Conservation (phyloP, 2,797 vertebrate species). For the Champsocephalus esox region DNA sequence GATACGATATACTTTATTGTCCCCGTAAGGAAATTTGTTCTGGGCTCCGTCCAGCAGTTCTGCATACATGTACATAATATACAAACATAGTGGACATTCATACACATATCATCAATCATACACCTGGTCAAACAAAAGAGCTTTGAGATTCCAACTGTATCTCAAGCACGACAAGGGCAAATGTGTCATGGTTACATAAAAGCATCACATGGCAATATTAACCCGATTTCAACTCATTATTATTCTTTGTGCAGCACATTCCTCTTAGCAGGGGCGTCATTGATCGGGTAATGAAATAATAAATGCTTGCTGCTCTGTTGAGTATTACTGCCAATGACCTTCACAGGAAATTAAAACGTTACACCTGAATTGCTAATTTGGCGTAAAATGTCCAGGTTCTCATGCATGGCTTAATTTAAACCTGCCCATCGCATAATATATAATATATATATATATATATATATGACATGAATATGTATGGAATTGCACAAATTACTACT, state of each 20-base stretch:
- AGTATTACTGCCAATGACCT: slow-evolving; percentile 60
- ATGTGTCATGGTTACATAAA: slow-evolving; percentile 46
- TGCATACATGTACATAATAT: too few species aligned
- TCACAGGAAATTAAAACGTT: slow-evolving; percentile 75
- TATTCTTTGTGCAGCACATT: slow-evolving; percentile 40
- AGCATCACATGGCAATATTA: slow-evolving; percentile 44
- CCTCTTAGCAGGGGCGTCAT: slow-evolving; percentile 38
- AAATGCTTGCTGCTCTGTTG: slow-evolving; percentile 62
- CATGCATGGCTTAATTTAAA: slow-evolving; percentile 21
- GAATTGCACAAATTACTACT: too few species aligned
- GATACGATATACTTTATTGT: too few species aligned
- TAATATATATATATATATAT: not conserved
- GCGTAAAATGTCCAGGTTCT: slow-evolving; percentile 32
- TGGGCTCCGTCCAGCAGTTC: too few species aligned
- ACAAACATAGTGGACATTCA: too few species aligned
- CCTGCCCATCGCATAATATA: not conserved
- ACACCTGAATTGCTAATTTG: slow-evolving; percentile 50
- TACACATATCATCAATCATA: too few species aligned
- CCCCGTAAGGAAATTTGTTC: too few species aligned
- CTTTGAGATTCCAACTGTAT: slow-evolving; percentile 8
- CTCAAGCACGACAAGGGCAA: slow-evolving; percentile 18
- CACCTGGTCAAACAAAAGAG: slow-evolving; percentile 32
- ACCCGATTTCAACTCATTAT: slow-evolving; percentile 62
- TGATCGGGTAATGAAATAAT: slow-evolving; percentile 72
- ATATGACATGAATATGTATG: not conserved